Percentiles rank a stretch among this genome's conserved stretches.
These are phyloP conservation scores for Mesochorus sp. DNA, from an alignment of 2,888 invertebrate genomes.

Conservation along the genomic window DNA sequence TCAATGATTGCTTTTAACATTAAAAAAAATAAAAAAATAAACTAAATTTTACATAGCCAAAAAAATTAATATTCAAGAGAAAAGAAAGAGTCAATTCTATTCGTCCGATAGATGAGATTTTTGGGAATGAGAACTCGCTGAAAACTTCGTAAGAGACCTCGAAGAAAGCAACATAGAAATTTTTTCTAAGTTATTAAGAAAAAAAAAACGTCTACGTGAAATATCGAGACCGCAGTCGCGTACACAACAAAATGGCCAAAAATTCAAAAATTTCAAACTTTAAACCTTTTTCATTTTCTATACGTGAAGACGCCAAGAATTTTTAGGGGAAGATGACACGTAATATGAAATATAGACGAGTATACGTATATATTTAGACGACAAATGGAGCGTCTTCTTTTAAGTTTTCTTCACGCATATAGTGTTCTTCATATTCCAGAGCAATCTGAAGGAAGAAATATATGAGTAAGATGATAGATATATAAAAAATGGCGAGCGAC, in stretches of 20 bases:
- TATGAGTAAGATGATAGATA: conserved; percentile 1
- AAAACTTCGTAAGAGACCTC: conserved; percentile 37
- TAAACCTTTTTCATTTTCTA: conserved; percentile 23
- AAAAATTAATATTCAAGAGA: too few relatives aligned
- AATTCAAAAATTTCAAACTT: too few relatives aligned
- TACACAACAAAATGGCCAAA: too few relatives aligned
- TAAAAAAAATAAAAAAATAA: too few relatives aligned
- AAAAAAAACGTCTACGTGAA: too few relatives aligned
- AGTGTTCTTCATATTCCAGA: conserved; percentile 17
- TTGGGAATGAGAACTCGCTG: conserved; percentile 29
- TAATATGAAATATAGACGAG: not conserved
- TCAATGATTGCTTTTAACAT: too few relatives aligned
- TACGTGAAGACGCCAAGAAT: not conserved
- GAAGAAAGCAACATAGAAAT: conserved; percentile 55
- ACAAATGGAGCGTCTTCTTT: conserved; percentile 10
- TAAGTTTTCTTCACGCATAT: conserved; percentile 25
- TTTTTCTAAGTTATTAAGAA: too few relatives aligned
- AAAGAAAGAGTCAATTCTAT: not conserved
- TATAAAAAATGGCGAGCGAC: not conserved
- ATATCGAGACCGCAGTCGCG: too few relatives aligned
- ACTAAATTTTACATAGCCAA: too few relatives aligned
- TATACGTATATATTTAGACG: not conserved
- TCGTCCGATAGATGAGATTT: not conserved
- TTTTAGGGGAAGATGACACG: not conserved
- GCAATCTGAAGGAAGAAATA: conserved; percentile 28